These are phyloP conservation scores for Diplosoma virens DNA, from an alignment of 23 tunicate species.

Conservation along the genomic window DNA sequence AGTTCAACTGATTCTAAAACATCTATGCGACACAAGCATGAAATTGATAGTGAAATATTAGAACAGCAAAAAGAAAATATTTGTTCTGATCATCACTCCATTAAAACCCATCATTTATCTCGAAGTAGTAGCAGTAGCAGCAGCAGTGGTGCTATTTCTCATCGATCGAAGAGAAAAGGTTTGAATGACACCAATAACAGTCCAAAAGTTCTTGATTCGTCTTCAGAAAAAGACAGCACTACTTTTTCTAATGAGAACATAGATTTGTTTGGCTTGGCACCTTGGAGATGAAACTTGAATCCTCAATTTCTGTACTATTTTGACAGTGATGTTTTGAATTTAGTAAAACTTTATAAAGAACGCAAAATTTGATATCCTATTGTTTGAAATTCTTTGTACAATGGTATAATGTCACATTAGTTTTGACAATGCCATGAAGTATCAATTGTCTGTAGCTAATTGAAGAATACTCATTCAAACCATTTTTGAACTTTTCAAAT, in stretches of 20 bases:
- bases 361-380: no score
- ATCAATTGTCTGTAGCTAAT: no score
- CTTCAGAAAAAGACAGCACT: neutral
- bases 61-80: constrained; percentile 25
- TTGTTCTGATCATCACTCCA: neutral
- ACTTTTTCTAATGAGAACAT: neutral
- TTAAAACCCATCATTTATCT: neutral
- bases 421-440: no score
- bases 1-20: neutral
- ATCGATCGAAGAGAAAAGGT: constrained; percentile 38
- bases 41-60: neutral
- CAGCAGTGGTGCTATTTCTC: constrained; percentile 55
- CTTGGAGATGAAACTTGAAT: no score
- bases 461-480: no score
- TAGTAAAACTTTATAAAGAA: no score
- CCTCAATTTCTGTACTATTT: no score
- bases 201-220: neutral
- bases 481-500: no score
- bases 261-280: constrained; percentile 32
- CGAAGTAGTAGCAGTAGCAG: constrained; percentile 90
- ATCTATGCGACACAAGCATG: neutral
- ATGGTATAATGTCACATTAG: no score
- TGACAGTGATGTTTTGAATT: no score
- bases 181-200: neutral
- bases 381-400: no score